Conservation (phyloP, 2,797 vertebrate species). For the Myotis myotis region DNA sequence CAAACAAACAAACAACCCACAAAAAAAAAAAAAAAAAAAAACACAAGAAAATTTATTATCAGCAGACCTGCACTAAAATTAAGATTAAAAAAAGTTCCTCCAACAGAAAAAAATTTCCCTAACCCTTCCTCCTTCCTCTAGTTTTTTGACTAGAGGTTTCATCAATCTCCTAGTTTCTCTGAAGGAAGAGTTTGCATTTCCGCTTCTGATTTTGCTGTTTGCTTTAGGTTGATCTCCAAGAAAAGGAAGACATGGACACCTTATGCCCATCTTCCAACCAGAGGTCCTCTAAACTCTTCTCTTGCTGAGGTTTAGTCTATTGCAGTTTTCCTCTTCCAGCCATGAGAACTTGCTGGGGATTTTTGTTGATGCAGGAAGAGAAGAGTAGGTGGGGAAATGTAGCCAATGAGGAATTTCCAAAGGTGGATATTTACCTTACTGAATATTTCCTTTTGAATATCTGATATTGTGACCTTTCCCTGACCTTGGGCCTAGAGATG, state of each 20-base stretch:
- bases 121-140: background rate
- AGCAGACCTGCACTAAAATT: too few relatives aligned
- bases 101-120: background rate
- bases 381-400: background rate
- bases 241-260: background rate
- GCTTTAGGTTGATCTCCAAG: background rate
- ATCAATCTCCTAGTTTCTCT: background rate
- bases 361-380: background rate
- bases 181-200: background rate
- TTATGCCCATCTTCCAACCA: background rate
- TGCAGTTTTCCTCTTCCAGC: background rate
- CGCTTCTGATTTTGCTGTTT: background rate
- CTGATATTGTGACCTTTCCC: background rate
- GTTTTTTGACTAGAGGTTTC: background rate
- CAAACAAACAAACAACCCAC: too few relatives aligned
- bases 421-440: background rate
- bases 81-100: too few relatives aligned
- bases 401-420: background rate
- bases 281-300: background rate
- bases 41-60: too few relatives aligned
- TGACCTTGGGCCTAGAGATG: background rate
- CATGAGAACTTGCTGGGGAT: background rate
- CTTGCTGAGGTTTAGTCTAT: background rate
- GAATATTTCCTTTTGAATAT: background rate
- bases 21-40: too few relatives aligned